Evolutionary conservation across 2,113 vertebrate species (phyloP), one percentile per base, ranked within the genome.

Genomic region (Gobio gobio): DNA sequence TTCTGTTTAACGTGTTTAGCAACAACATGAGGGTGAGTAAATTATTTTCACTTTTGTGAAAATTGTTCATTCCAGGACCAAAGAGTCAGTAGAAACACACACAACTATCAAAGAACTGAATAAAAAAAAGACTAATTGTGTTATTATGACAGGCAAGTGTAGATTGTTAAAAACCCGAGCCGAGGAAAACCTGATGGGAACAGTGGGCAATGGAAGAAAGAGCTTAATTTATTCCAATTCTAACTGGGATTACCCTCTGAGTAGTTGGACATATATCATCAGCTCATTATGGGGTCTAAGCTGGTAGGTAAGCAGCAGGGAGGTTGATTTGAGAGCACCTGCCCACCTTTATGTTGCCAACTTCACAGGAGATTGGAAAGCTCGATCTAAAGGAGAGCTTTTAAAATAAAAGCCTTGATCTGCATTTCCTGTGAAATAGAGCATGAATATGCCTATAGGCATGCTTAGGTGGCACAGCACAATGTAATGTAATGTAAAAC

Each of bases 161-260:
- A 61, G n/a, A 61, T 13, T 22, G 54, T 56, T 8, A 20, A 56
- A 18, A 56, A 49, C 47, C 47, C 13, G 47, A 66, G 63, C 63
- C 1, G 29, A 36, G 26, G 63, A 9, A 33, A 70, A 43, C 4
- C 66, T n/a, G 36, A 70, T n/a, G 36, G 36, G 36, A 70, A 12
- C 66, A 70, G 36, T 70, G 36, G 36, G 68, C 36, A 72, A 72
- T 72, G 18, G 54, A 56, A 56, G 54, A 56, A 43, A 70, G 68
- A 72, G 36, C 68, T 72, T 40, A 72, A 43, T 72, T 43, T 43
- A 43, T 72, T 40, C 36, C 18, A 10, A 6, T 72, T 72, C 68
- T 72, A n/a, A 43, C 68, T 43, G 20, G 64, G 33, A 68, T 70
- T 40, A 70, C 64, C 16, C 16, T 36, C 64, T 68, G 64, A 68